phyloP scores from a whole-genome alignment of 1,140 invertebrate species.

The Drosophila bipectinata region DNA sequence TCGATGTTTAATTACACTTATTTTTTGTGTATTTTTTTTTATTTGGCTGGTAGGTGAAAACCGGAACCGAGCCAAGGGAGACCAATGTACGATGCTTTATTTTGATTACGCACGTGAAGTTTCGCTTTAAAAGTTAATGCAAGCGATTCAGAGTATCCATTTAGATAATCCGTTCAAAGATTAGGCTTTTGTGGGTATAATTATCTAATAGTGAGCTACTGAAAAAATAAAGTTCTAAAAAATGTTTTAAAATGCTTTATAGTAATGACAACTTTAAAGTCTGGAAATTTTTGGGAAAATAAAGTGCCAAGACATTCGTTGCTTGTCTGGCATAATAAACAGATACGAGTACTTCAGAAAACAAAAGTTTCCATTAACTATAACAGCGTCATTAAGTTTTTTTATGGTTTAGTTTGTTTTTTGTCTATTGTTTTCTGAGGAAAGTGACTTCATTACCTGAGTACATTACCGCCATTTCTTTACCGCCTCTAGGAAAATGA shows the following conservation, averaged over 20 bases:
- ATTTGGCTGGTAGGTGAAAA: constrained; percentile 20
- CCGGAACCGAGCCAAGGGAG: constrained; percentile 33
- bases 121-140: constrained; percentile 1
- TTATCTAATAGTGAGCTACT: too few relatives aligned
- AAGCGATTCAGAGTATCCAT: constrained; percentile 5
- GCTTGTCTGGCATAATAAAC: constrained; percentile 28
- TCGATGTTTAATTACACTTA: constrained; percentile 38
- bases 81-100: constrained; percentile 13
- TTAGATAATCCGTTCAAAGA: constrained; percentile 3
- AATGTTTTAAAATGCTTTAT: constrained; percentile 8
- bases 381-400: constrained; percentile 22
- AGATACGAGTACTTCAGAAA: constrained; percentile 8
- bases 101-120: constrained; percentile 26
- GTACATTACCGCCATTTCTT: not conserved
- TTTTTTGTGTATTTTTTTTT: constrained; percentile 6
- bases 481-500: not conserved
- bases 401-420: constrained; percentile 14
- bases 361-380: constrained; percentile 44
- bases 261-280: not conserved
- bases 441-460: constrained; percentile 28
- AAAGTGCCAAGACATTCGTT: constrained; percentile 29
- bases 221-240: not conserved
- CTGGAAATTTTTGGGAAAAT: constrained; percentile 23
- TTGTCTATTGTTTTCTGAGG: not conserved
- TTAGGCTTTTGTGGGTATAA: not conserved